Percentiles rank a stretch among this genome's conserved stretches.
These are phyloP conservation scores for Tor tambroides DNA, from an alignment of 2,113 vertebrate genomes.

Conservation along the genomic window DNA sequence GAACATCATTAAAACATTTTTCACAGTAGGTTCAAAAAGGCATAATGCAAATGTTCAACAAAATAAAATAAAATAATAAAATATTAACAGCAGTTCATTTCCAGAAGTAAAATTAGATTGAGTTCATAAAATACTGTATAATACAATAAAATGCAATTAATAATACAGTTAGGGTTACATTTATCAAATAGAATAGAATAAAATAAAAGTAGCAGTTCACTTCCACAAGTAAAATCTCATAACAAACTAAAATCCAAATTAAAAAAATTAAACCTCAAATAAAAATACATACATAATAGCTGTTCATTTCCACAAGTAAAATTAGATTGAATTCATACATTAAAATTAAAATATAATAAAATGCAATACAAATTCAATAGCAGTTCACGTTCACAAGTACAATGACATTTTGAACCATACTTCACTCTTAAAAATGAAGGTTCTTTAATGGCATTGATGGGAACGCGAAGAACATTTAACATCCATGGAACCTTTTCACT, in stretches of 20 bases:
- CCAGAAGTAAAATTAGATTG: not conserved
- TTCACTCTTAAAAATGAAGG: too few species aligned
- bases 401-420: too few species aligned
- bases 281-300: not conserved
- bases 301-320: not conserved
- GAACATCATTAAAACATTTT: not conserved
- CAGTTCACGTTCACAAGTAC: too few species aligned
- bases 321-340: not conserved
- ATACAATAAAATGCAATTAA: too few species aligned
- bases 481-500: too few species aligned
- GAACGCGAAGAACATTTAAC: too few species aligned
- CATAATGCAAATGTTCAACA: not conserved
- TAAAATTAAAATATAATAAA: not conserved
- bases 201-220: not conserved
- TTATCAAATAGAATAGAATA: too few species aligned
- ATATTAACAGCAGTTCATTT: not conserved
- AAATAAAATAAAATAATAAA: not conserved
- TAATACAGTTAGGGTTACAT: too few species aligned
- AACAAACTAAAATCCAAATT: too few species aligned
- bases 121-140: conserved; percentile 4
- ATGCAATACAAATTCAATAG: not conserved
- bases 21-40: not conserved
- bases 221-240: not conserved
- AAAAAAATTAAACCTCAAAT: too few species aligned
- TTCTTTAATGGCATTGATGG: too few species aligned